Evolutionary conservation across 2,888 invertebrate genomes (phyloP).

Genomic region (Acronicta leporina): DNA sequence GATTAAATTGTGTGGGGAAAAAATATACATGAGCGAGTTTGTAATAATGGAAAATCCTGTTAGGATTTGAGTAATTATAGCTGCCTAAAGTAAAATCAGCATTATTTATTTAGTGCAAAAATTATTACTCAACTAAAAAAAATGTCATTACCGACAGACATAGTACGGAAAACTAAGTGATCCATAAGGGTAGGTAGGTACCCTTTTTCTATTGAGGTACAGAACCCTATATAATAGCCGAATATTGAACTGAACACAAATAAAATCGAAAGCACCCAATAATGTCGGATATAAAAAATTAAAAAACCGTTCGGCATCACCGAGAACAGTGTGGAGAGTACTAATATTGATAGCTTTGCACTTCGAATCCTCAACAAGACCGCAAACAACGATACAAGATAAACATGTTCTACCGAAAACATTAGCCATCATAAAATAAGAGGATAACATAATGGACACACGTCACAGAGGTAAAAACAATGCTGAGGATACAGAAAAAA

Average conservation of each 20-base stretch:
- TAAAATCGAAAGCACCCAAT: not conserved
- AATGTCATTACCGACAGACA: too few relatives aligned
- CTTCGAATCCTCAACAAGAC: slow-evolving; percentile 6
- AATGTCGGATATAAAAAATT: slow-evolving; percentile 8
- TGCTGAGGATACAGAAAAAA: slow-evolving; percentile 5
- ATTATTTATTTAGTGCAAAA: too few relatives aligned
- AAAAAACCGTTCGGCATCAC: slow-evolving; percentile 8
- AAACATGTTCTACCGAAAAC: slow-evolving; percentile 27
- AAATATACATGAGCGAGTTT: slow-evolving; percentile 12
- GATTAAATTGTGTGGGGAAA: slow-evolving; percentile 27
- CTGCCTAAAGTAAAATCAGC: too few relatives aligned
- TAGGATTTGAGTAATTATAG: not conserved
- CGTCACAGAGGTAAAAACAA: slow-evolving; percentile 28
- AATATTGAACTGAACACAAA: too few relatives aligned
- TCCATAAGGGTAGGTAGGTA: too few relatives aligned
- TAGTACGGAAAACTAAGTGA: too few relatives aligned
- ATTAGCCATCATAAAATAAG: slow-evolving; percentile 24
- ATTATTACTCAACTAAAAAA: too few relatives aligned
- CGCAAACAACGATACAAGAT: slow-evolving; percentile 21
- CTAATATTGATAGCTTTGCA: slow-evolving; percentile 24
- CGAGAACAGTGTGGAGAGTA: slow-evolving; percentile 1
- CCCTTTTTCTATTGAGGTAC: too few relatives aligned
- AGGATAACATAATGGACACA: slow-evolving; percentile 27
- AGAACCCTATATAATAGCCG: too few relatives aligned
- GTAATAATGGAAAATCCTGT: slow-evolving; percentile 12